Evolutionary conservation across 92 coral and sea anemone species (phyloP).

Genomic region (Zoanthus solanderi): DNA sequence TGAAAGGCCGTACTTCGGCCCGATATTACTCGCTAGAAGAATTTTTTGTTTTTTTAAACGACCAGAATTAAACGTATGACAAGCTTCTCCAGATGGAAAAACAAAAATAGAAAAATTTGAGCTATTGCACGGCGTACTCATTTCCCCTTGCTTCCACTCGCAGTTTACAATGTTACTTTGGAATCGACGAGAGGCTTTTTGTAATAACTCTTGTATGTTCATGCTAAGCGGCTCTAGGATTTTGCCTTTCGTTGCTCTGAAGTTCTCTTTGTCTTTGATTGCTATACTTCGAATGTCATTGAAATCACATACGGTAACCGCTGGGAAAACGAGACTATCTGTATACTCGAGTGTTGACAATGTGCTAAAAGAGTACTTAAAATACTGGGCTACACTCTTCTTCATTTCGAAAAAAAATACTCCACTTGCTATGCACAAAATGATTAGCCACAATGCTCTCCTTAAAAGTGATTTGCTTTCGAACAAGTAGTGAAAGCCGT

Average conservation of each 20-base stretch:
- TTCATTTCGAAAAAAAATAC: slow-evolving; percentile 81
- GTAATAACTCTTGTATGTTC: slow-evolving; percentile 47
- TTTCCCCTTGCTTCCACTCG: slow-evolving; percentile 51
- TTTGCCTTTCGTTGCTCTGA: background rate
- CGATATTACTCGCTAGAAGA: slow-evolving; percentile 66
- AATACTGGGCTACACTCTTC: slow-evolving; percentile 69
- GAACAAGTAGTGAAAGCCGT: slow-evolving; percentile 84
- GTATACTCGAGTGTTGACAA: slow-evolving; percentile 82
- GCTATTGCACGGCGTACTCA: background rate
- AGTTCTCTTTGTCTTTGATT: slow-evolving; percentile 9
- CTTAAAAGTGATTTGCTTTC: slow-evolving; percentile 82
- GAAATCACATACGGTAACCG: slow-evolving; percentile 85
- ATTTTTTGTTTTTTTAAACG: slow-evolving; percentile 32
- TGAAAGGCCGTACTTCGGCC: slow-evolving; percentile 72
- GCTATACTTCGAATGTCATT: slow-evolving; percentile 74
- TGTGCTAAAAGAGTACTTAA: slow-evolving; percentile 79
- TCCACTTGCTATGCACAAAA: slow-evolving; percentile 72
- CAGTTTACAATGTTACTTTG: slow-evolving; percentile 65
- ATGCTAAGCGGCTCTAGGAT: slow-evolving; percentile 2
- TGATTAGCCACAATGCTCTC: slow-evolving; percentile 71
- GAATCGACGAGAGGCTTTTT: slow-evolving; percentile 53
- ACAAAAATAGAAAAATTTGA: slow-evolving; percentile 75
- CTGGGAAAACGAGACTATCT: slow-evolving; percentile 66
- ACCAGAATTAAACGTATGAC: slow-evolving; percentile 81
- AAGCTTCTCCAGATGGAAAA: slow-evolving; percentile 79